A percentile compares a stretch with the other conserved stretches of the same genome.
phyloP scores from a whole-genome alignment of 1,140 invertebrate species.

The Heliconius eleuchia region DNA sequence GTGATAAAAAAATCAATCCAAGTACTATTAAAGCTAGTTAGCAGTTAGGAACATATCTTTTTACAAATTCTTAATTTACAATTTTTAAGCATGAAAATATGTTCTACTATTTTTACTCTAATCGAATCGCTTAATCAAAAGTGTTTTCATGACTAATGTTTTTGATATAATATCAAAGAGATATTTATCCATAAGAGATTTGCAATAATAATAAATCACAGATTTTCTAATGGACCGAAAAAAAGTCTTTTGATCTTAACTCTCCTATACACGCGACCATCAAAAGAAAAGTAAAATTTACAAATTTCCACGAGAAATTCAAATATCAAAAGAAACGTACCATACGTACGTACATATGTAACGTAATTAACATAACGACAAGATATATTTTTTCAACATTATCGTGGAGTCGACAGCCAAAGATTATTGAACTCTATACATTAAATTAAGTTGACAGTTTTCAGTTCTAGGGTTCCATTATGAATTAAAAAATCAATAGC shows the following conservation, averaged over 20 bases:
- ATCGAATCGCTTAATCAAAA: not conserved
- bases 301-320: not conserved
- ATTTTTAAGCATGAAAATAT: not conserved
- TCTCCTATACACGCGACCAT: not conserved
- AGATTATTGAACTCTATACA: conserved; percentile 9
- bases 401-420: not conserved
- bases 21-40: no score
- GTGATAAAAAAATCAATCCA: no score
- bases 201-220: conserved; percentile 3
- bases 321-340: conserved; percentile 10
- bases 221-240: not conserved
- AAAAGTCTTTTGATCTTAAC: not conserved
- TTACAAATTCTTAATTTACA: no score
- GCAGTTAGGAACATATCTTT: no score
- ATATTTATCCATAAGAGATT: not conserved
- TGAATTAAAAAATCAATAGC: no score
- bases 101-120: not conserved
- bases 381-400: conserved; percentile 4
- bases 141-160: not conserved
- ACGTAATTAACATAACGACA: conserved; percentile 11
- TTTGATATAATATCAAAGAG: not conserved
- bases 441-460: not conserved
- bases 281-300: not conserved
- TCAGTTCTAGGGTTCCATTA: no score
- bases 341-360: no score